Base-by-base conservation (phyloP, 2,797 vertebrate species). In the Poecilia velifera region DNA sequence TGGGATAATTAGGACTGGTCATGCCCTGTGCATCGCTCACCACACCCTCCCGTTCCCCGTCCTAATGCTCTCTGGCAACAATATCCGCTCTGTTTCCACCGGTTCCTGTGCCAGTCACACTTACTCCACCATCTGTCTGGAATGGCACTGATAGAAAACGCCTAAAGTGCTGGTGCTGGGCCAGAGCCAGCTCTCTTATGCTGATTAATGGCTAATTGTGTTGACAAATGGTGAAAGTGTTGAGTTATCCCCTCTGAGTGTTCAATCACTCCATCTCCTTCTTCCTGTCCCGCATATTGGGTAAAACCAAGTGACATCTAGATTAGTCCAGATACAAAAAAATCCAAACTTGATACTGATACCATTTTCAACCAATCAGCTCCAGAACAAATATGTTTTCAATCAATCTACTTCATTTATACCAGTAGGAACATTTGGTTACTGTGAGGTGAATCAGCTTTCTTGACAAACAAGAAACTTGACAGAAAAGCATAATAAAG, bases 1-100 rank as follows among this genome's bases (percentile, higher is more conserved):
- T 88, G 76, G 87, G 87, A 89, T 92, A 87, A 94, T 93, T 91
- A 91, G 86, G 90, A 86, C 84, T 3, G 84, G 88, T 92, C 87
- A 84, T 84, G 77, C 88, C 87, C 87, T 81, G 43, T 59, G 49
- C 76, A 59, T 57, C 4, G 45, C 45, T 74, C 76, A 51, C 74
- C 64, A 53, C 66, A 78, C 84, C 84, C 78, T 87, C 81, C 79
- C 72, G 78, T 53, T 75, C 82, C 55, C 49, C 16, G 46, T 55
- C 81, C 53, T 68, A 49, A 76, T 20, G 22, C 77, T 88, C 84
- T 71, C 82, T 89, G 91, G 91, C 93, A 93, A 89, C 91, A 85
- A 77, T 88, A 84, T 87, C 78, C 25, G 13, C 86, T 83, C 77
- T 59, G 62, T 84, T 78, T 84, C 85, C 81, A 87, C 84, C 86